A percentile compares a stretch with the other conserved stretches of the same genome.
phyloP scores from a whole-genome alignment of 2,113 vertebrate species.

The Campylomormyrus tamandua region DNA sequence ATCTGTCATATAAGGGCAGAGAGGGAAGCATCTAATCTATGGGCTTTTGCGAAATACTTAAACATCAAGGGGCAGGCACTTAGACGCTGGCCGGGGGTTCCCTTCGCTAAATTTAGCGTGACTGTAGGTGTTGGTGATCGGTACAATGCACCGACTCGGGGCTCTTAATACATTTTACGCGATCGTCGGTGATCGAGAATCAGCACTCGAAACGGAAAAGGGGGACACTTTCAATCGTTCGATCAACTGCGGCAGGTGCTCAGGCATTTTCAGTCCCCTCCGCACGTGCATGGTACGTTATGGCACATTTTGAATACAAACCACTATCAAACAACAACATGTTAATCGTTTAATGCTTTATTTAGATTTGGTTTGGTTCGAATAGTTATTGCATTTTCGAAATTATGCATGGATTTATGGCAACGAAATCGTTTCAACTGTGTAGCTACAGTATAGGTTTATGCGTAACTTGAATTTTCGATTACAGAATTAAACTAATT shows the following conservation, averaged over 20 bases:
- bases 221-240: not conserved
- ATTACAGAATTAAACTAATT: not conserved
- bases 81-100: not conserved
- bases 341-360: not conserved
- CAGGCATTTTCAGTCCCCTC: not conserved
- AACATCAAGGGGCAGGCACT: not conserved
- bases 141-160: not conserved
- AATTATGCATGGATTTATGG: not conserved
- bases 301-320: not conserved
- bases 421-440: not conserved
- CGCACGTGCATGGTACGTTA: not conserved
- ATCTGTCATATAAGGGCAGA: not conserved
- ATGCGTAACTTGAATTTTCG: not conserved
- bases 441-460: not conserved
- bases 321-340: not conserved
- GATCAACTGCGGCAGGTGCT: not conserved
- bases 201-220: not conserved
- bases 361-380: not conserved
- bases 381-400: not conserved
- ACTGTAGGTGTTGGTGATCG: not conserved
- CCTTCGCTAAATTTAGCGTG: not conserved
- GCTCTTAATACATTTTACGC: not conserved
- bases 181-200: not conserved
- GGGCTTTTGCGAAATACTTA: not conserved
- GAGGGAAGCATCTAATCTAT: not conserved